A percentile compares a stretch with the other conserved stretches of the same genome.
Evolutionary conservation across 2,888 invertebrate species (phyloP).

Genomic region (Melitaea athalia): DNA sequence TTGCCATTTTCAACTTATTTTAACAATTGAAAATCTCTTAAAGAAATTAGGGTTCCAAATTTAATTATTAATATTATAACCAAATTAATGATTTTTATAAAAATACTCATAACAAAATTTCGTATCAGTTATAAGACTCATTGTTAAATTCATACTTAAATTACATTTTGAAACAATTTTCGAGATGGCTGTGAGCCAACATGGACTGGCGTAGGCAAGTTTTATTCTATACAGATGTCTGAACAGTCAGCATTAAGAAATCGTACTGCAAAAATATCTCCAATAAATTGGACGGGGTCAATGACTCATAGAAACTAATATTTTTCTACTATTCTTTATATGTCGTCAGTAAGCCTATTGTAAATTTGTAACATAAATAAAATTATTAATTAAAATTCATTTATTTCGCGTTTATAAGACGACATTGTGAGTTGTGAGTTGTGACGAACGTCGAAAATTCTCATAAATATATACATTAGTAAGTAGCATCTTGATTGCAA

Average conservation of each 20-base stretch:
- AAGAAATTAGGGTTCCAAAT: no score
- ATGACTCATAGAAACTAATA: neutral
- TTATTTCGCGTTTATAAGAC: no score
- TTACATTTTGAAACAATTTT: neutral
- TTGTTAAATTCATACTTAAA: neutral
- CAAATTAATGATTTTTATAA: neutral
- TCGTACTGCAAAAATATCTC: neutral
- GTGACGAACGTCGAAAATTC: no score
- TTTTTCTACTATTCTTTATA: no score
- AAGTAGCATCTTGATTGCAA: no score
- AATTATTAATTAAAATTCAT: no score
- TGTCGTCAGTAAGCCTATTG: no score
- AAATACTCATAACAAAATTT: neutral
- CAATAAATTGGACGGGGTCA: neutral
- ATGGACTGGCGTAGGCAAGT: conserved; percentile 15
- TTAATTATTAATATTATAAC: neutral
- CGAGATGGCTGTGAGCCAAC: conserved; percentile 23
- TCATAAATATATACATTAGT: no score
- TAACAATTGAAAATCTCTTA: no score
- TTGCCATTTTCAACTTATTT: no score
- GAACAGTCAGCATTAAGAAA: conserved; percentile 12
- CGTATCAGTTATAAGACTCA: neutral
- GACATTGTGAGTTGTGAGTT: no score
- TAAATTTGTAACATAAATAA: no score
- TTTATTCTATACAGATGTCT: conserved; percentile 14